Evolutionary conservation across 2,797 vertebrate genomes (phyloP).

Genomic region (Myioborus melanocephalus): DNA sequence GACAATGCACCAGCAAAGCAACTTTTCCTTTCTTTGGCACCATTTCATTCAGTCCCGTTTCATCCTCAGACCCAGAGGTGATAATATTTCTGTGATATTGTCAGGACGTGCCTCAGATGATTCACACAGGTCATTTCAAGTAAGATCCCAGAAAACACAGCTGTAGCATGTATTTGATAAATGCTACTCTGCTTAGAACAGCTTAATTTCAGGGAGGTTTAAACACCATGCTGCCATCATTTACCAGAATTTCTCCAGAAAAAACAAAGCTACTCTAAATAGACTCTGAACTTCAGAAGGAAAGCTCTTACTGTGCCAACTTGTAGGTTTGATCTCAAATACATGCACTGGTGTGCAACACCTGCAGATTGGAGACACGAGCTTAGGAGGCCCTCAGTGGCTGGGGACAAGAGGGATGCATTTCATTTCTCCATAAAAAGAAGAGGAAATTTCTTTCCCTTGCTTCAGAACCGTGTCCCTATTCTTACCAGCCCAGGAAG

Average conservation of each 20-base stretch:
- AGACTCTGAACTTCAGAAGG: neutral
- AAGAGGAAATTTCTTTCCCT: neutral
- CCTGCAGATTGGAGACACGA: neutral
- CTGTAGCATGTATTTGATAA: neutral
- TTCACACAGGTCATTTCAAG: neutral
- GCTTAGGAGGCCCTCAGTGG: neutral
- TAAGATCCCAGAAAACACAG: neutral
- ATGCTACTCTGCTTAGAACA: neutral
- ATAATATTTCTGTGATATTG: neutral
- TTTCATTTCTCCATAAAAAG: neutral
- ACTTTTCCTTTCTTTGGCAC: neutral
- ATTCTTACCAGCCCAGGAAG: neutral
- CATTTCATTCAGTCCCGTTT: neutral
- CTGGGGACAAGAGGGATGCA: neutral
- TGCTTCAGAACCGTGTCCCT: neutral
- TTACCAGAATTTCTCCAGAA: neutral
- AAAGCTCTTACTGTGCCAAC: neutral
- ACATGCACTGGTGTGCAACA: rapidly evolving
- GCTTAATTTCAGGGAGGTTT: neutral
- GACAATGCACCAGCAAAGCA: neutral
- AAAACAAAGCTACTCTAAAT: neutral
- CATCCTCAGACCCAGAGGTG: neutral
- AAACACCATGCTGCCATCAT: neutral
- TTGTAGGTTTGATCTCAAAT: neutral
- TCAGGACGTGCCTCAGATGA: neutral